Conservation (phyloP, 2,113 vertebrate genomes). For the Tragelaphus imberbis region DNA sequence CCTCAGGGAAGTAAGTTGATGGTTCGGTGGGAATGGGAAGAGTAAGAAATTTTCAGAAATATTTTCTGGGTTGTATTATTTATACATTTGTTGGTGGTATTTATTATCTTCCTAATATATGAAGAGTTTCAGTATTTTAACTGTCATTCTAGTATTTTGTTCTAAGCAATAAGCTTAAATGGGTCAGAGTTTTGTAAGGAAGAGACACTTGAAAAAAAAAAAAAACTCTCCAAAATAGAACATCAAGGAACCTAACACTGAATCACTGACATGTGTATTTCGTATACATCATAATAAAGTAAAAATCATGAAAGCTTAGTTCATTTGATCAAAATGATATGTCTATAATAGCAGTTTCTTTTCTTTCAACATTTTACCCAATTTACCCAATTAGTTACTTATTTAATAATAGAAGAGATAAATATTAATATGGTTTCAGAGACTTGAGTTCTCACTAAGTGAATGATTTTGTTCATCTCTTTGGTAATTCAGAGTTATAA, state of each 20-base stretch:
- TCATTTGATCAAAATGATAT: background rate
- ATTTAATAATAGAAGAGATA: background rate
- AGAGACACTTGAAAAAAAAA: background rate
- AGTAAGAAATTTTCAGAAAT: conserved; percentile 34
- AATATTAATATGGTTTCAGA: background rate
- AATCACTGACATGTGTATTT: background rate
- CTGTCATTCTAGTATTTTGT: conserved; percentile 16
- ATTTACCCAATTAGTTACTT: background rate
- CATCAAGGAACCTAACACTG: background rate
- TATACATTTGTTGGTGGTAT: conserved; percentile 26
- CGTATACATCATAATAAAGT: background rate
- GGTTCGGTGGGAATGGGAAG: background rate
- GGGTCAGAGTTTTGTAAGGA: background rate
- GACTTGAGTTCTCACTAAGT: background rate
- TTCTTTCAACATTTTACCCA: background rate
- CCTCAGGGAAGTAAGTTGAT: conserved; percentile 18
- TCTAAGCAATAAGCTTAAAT: conserved; percentile 13
- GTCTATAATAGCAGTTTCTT: background rate
- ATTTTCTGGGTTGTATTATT: conserved; percentile 47
- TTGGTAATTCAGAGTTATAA: background rate
- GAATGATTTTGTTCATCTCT: background rate
- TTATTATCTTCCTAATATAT: conserved; percentile 27
- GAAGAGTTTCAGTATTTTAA: conserved; percentile 21
- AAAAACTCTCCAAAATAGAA: background rate
- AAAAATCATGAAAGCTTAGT: background rate